Base-by-base conservation (phyloP, 2,888 invertebrate species). In the Chymomyza caudatula region DNA sequence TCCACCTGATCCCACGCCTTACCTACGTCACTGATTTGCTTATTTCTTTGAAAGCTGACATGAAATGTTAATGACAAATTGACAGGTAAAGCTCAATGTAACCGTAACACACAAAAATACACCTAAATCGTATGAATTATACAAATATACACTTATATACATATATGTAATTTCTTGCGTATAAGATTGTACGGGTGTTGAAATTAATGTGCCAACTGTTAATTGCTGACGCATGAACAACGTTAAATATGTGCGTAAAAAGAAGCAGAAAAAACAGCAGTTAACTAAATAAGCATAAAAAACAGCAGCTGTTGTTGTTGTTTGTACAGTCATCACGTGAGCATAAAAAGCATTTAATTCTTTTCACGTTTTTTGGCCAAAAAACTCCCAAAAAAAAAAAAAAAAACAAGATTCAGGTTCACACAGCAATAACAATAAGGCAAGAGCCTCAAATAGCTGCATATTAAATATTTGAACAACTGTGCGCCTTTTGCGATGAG, bases 381-480 rank as follows among this genome's bases (percentile, higher is more conserved):
- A n/a, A n/a, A n/a, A n/a, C n/a, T n/a, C n/a, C n/a, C n/a, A n/a
- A n/a, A 37, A 37, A 37, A 37, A 37, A 8, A 37, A 37, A 11
- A 37, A 3, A 5, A 37, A 37, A 37, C 29, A 37, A 11, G 29
- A 5, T 60, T 53, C 55, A 49, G 29, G 6, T 60, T 53, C 55
- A 49, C 51, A 29, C 29, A 11, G 11, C 29, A 37, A 37, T 11
- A 11, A 0, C 74, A 67, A 60, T 67, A 37, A 69, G 76, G 54
- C 73, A 37, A 37, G 29, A 37, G 11, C 29, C 29, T 37, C 29
- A 37, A 37, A 37, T 37, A 37, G 29, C 29, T 37, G 29, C 29
- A 11, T 13, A 13, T 11, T 37, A 37, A 37, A 37, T 37, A 37
- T 37, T 37, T 37, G 11, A 37, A 37, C 29, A 37, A 37, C 29